Percentiles rank a stretch among this genome's conserved stretches.
phyloP scores from a whole-genome alignment of 2,888 invertebrate species.

The Nineta flava region DNA sequence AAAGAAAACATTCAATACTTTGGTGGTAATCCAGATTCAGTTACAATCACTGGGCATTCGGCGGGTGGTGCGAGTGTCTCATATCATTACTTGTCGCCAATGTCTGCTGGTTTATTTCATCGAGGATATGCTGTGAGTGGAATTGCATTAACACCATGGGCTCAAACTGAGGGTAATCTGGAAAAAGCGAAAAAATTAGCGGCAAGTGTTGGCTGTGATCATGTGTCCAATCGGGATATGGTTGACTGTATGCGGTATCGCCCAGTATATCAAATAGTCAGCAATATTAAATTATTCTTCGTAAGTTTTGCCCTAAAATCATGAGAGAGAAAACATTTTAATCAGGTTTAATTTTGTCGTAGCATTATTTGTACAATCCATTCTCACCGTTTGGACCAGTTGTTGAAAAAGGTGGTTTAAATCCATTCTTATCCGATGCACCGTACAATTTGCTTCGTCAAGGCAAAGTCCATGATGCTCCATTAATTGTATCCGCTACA shows the following conservation, averaged over 20 bases:
- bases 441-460: conserved; percentile 43
- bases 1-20: conserved; percentile 22
- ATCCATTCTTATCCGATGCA: conserved; percentile 44
- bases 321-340: no score
- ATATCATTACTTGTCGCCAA: conserved; percentile 23
- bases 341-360: conserved; percentile 12
- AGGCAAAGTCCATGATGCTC: conserved; percentile 43
- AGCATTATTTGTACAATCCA: conserved; percentile 46
- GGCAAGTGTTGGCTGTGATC: conserved; percentile 41
- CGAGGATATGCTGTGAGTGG: conserved; percentile 46
- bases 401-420: conserved; percentile 34
- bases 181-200: conserved; percentile 39
- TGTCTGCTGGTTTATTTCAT: conserved; percentile 39
- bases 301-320: conserved; percentile 18
- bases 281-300: conserved; percentile 34
- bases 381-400: conserved; percentile 61
- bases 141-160: conserved; percentile 43
- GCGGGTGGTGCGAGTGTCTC: conserved; percentile 25
- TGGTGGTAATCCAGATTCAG: conserved; percentile 24
- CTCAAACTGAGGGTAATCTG: conserved; percentile 33
- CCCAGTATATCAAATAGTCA: conserved; percentile 36
- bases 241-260: conserved; percentile 40
- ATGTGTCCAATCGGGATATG: conserved; percentile 30
- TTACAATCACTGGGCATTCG: conserved; percentile 24
- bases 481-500: conserved; percentile 51